A percentile compares a stretch with the other conserved stretches of the same genome.
Conservation (phyloP, 2,888 invertebrate species). For the Conus canariensis region DNA sequence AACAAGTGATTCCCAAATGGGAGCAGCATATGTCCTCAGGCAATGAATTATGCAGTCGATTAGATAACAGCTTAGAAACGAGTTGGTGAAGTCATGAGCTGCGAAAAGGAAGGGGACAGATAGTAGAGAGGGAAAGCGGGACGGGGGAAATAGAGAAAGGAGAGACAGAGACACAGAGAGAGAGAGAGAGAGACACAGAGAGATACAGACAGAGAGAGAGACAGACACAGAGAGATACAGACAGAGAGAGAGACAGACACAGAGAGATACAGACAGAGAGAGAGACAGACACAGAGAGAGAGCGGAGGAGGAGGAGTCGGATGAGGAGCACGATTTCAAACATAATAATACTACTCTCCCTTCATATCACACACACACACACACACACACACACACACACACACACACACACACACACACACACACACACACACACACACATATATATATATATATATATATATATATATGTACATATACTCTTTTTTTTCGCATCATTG, state of each 20-base stretch:
- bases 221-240: neutral
- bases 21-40: no score
- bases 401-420: slow-evolving; percentile 34
- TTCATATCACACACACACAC: neutral
- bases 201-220: neutral
- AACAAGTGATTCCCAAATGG: no score
- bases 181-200: neutral
- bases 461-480: neutral
- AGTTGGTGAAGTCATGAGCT: no score
- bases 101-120: no score
- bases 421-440: slow-evolving; percentile 23
- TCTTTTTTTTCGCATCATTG: no score
- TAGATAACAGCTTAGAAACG: no score
- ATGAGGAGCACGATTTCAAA: neutral
- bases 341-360: neutral
- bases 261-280: neutral
- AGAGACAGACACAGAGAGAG: neutral
- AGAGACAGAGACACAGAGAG: neutral
- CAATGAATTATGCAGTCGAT: no score
- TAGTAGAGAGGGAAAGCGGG: neutral
- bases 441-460: neutral
- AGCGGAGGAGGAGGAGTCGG: neutral
- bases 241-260: neutral
- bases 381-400: slow-evolving; percentile 20
- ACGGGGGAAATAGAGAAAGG: neutral